These are phyloP conservation scores for Ciconia stormi DNA, from an alignment of 2,113 vertebrate species.

Conservation along the genomic window DNA sequence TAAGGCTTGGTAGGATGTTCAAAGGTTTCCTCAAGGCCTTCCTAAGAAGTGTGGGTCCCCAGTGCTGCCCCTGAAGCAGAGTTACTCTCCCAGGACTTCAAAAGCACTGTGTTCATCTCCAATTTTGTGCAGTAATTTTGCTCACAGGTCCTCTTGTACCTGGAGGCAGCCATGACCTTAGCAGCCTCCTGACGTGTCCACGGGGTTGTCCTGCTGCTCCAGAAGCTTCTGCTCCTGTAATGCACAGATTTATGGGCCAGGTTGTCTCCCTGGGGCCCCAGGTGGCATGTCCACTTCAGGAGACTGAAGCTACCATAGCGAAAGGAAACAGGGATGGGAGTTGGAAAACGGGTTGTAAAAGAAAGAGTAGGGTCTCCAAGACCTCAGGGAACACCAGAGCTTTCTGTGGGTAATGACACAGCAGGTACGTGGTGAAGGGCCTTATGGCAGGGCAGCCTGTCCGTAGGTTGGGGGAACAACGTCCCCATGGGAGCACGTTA, in stretches of 20 bases:
- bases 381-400: background rate
- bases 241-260: background rate
- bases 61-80: background rate
- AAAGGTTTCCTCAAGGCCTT: background rate
- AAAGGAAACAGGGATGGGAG: background rate
- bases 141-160: background rate
- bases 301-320: background rate
- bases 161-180: background rate
- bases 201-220: background rate
- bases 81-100: background rate
- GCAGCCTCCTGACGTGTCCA: background rate
- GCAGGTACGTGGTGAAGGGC: background rate
- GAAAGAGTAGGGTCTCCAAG: background rate
- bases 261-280: background rate
- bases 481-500: fast-evolving
- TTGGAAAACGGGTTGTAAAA: background rate
- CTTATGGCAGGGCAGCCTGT: background rate
- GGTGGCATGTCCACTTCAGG: background rate
- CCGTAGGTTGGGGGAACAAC: background rate
- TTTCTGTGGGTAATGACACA: background rate
- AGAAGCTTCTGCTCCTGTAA: background rate
- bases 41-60: background rate
- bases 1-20: background rate
- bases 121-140: background rate
- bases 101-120: background rate